phyloP scores from a whole-genome alignment of 2,797 vertebrate species.

The Cephalopachus bancanus region DNA sequence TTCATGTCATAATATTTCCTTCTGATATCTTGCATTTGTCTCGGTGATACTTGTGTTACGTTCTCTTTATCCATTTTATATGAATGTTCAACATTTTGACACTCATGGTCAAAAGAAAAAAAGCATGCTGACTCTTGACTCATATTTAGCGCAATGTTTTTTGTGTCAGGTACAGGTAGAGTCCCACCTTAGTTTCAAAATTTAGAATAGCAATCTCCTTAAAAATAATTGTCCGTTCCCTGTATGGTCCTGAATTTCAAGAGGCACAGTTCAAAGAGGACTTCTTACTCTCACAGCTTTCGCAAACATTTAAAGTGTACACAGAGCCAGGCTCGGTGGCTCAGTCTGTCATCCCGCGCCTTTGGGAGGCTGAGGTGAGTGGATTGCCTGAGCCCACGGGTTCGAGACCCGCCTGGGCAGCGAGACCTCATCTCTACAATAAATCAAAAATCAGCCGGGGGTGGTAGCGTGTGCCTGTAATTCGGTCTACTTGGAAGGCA shows the following conservation, averaged over 20 bases:
- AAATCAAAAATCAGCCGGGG: too few relatives aligned
- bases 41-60: background rate
- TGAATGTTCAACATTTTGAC: background rate
- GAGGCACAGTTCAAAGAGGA: background rate
- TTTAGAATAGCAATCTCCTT: background rate
- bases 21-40: conserved; percentile 50
- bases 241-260: background rate
- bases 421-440: too few relatives aligned
- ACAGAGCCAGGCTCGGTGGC: too few relatives aligned
- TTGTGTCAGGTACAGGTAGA: background rate
- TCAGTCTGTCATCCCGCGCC: too few relatives aligned
- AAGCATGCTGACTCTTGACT: background rate
- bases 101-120: background rate
- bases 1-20: conserved; percentile 9
- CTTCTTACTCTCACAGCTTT: background rate
- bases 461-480: too few relatives aligned
- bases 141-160: conserved; percentile 20
- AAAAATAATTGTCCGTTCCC: background rate
- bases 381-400: too few relatives aligned
- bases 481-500: too few relatives aligned
- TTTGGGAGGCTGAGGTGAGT: too few relatives aligned
- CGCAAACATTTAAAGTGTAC: background rate
- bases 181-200: background rate
- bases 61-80: background rate
- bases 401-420: too few relatives aligned